Evolutionary conservation across 2,113 vertebrate genomes (phyloP), one percentile per base, ranked within the genome.

Genomic region (Pipra filicauda): DNA sequence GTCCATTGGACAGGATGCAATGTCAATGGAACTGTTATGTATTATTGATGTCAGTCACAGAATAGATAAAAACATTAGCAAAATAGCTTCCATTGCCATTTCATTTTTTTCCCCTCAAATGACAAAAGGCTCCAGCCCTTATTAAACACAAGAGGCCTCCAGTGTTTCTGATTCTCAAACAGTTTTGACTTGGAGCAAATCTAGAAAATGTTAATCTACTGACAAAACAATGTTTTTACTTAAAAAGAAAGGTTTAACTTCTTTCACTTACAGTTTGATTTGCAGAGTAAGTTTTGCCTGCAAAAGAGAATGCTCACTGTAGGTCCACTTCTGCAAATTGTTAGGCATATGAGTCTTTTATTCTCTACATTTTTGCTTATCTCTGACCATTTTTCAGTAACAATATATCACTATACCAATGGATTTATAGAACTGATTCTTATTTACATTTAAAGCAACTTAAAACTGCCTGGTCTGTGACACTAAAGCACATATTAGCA

Each of bases 11-110:
- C 93, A 93, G 23, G 95, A 98, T 96, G 87, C 97, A 98, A 98
- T 97, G 98, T 98, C 98, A 98, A 96, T 97, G 96, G 88, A 97
- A 98, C 97, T 97, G 96, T 98, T 98, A 98, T 97, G 96, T 97
- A 46, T 98, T 98, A 98, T 98, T 97, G 97, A 98, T 98, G 97
- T 97, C 97, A 98, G 97, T 95, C 96, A 96, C 49, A 59, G 97
- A 98, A 97, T 35, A 97, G 97, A 98, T 98, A 95, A 97, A 98
- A 98, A 98, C 97, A 97, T 97, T 98, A 98, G 79, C 97, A 97
- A 97, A 98, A 98, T 97, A 97, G 97, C 97, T 97, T 98, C 96
- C 96, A 96, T 91, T 91, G 65, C 76, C 95, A 97, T 98, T 98
- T 95, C 67, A 28, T 37, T 95, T 93, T 97, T 94, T 93, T 85